Percentiles rank a stretch among this genome's conserved stretches.
phyloP scores from a whole-genome alignment of 1,140 invertebrate genomes.

The Copidosoma floridanum region DNA sequence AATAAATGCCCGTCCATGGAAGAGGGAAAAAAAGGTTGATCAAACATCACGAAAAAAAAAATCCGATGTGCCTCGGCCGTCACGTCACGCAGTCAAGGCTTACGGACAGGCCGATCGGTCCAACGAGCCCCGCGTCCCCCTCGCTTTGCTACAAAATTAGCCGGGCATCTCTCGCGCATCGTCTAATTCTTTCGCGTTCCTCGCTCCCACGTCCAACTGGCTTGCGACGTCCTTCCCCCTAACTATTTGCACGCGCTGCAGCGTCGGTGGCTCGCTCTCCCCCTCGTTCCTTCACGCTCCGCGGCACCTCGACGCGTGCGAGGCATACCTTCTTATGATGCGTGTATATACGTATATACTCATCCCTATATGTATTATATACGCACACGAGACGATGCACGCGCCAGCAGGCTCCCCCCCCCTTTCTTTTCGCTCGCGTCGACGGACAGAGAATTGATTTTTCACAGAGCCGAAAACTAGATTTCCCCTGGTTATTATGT shows the following conservation, averaged over 20 bases:
- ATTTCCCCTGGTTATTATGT: too few relatives aligned
- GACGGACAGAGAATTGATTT: not conserved
- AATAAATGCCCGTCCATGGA: too few relatives aligned
- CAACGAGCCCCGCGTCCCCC: not conserved
- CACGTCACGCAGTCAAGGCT: too few relatives aligned
- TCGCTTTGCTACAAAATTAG: slow-evolving; percentile 26
- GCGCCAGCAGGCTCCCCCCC: slow-evolving; percentile 10
- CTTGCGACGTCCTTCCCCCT: not conserved
- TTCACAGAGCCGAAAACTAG: not conserved
- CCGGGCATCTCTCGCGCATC: not conserved
- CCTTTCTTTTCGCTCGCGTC: not conserved
- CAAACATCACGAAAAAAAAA: too few relatives aligned
- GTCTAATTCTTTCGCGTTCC: too few relatives aligned
- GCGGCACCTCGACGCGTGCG: slow-evolving; percentile 43
- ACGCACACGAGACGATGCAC: too few relatives aligned
- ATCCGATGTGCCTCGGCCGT: too few relatives aligned
- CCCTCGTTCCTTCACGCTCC: slow-evolving; percentile 52
- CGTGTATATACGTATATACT: slow-evolving; percentile 27
- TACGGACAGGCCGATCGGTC: too few relatives aligned
- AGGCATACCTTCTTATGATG: slow-evolving; percentile 33
- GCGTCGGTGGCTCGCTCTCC: slow-evolving; percentile 36
- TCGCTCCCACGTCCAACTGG: slow-evolving; percentile 7
- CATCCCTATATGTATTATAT: too few relatives aligned
- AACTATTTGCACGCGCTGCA: not conserved
- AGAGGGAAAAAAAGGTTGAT: too few relatives aligned